Percentiles rank a stretch among this genome's conserved stretches.
Evolutionary conservation across 2,113 vertebrate genomes (phyloP).

Genomic region (Leptodactylus fuscus): DNA sequence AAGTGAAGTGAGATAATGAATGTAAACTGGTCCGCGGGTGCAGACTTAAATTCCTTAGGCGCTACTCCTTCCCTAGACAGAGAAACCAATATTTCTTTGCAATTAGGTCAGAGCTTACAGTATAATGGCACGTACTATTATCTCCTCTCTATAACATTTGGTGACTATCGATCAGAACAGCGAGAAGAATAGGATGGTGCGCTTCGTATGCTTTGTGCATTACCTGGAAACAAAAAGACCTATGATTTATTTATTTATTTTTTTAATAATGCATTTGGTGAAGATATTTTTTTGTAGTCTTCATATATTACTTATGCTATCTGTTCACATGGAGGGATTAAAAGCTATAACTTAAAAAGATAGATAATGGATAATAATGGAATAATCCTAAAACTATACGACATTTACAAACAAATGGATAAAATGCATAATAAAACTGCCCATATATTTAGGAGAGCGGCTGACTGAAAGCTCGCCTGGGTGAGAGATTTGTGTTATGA

Average conservation of each 20-base stretch:
- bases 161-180: constrained; percentile 47
- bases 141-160: constrained; percentile 45
- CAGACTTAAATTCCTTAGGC: constrained; percentile 47
- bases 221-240: background rate
- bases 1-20: constrained; percentile 54
- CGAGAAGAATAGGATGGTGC: background rate
- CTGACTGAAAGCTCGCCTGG: no score
- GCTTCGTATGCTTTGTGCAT: background rate
- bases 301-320: background rate
- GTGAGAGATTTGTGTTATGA: no score
- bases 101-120: constrained; percentile 53
- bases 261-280: constrained; percentile 33
- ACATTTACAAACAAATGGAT: background rate
- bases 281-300: background rate
- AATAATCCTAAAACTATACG: background rate
- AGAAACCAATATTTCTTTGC: constrained; percentile 57
- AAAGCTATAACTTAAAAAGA: background rate
- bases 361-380: background rate
- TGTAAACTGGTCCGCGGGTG: constrained; percentile 40
- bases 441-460: background rate
- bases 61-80: constrained; percentile 34
- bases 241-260: no score
- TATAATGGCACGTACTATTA: constrained; percentile 56
- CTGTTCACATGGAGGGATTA: background rate
- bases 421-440: background rate